Conservation (phyloP, 2,797 vertebrate genomes). For the Bryconaethiops microstoma region DNA sequence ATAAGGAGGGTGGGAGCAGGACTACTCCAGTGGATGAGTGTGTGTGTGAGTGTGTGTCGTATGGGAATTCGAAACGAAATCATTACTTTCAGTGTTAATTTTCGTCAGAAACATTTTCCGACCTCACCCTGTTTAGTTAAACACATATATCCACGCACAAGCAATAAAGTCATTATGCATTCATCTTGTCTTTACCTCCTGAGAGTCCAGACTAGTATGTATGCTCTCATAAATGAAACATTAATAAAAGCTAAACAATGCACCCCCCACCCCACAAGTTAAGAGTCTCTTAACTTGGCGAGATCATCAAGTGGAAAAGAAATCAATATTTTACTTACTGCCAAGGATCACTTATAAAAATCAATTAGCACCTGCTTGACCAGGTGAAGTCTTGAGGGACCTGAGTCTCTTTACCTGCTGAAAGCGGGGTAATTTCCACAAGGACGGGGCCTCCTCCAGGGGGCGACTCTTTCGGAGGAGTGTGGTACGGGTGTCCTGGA, state of each 20-base stretch:
- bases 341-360: constrained; percentile 12
- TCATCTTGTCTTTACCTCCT: constrained; percentile 34
- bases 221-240: constrained; percentile 38
- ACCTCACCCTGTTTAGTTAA: constrained; percentile 31
- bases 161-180: constrained; percentile 30
- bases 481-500: constrained; percentile 72
- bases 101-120: constrained; percentile 35
- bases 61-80: constrained; percentile 70
- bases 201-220: constrained; percentile 24
- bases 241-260: constrained; percentile 8
- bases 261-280: background rate
- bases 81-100: constrained; percentile 64
- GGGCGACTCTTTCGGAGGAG: constrained; percentile 72
- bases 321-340: constrained; percentile 5
- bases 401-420: constrained; percentile 72
- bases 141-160: background rate
- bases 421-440: constrained; percentile 77
- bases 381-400: background rate
- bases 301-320: constrained; percentile 1
- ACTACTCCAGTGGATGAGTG: constrained; percentile 34
- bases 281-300: background rate
- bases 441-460: constrained; percentile 59
- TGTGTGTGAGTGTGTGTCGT: constrained; percentile 57
- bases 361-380: background rate
- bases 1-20: constrained; percentile 40